Evolutionary conservation across 2,113 vertebrate genomes (phyloP), one percentile per base, ranked within the genome.

Genomic region (Chinchilla lanigera): DNA sequence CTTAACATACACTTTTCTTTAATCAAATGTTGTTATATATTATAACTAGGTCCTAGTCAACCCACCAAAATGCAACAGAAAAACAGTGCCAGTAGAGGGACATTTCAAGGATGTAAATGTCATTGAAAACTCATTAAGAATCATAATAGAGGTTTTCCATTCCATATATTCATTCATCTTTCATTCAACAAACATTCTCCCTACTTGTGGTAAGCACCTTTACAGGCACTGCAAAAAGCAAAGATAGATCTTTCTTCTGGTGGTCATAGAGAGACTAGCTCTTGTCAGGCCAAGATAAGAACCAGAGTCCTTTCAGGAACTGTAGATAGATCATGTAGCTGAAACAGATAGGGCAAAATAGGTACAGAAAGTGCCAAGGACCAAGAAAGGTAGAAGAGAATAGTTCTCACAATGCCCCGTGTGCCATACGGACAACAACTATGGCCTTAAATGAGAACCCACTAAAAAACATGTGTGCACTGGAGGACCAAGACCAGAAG

Each of bases 51-150:
- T 93, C 71, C 71, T 89, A 61, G n/a, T 71, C 24, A 96, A 71
- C 3, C 16, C 14, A 63, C 47, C 81, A 90, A 96, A 96, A 84
- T 73, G 28, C 61, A 92, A 67, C 33, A 58, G 50, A 96, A 95
- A 56, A 89, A 58, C 26, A 93, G 8, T 78, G 69, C 5, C 58
- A 90, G 75, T 38, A 61, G 1, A 65, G 7, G 65, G 89, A 96
- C 41, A 84, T 44, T 3, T 60, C 73, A 35, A 20, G 60, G 83
- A 67, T 6, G 73, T 91, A 38, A 89, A 86, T 75, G 54, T 86
- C 67, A 92, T 6, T 91, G 73, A 93, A 94, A 95, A 89, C 20
- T 83, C 47, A 69, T 54, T 75, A 94, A 41, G 20, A 86, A 33
- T 86, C 61, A 89, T 50, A 86, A 90, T 35, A 89, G 52, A 77